Percentiles rank a stretch among this genome's conserved stretches.
phyloP scores from a whole-genome alignment of 1,140 invertebrate species.

The Zophobas atratus region DNA sequence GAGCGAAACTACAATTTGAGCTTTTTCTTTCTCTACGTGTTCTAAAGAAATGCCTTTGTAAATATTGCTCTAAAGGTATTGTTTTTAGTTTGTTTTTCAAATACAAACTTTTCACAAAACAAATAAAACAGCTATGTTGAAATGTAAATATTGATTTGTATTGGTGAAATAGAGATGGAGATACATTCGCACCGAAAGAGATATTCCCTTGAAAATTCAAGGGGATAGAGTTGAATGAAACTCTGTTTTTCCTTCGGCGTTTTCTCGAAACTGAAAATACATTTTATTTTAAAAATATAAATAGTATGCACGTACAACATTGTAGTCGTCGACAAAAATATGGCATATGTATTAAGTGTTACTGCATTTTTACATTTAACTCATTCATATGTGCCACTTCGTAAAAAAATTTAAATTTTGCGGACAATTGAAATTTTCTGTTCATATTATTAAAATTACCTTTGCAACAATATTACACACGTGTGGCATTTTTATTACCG shows the following conservation, averaged over 20 bases:
- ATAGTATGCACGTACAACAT: not conserved
- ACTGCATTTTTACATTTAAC: too few species aligned
- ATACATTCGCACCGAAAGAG: conserved; percentile 43
- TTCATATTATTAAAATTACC: too few species aligned
- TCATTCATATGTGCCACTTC: not conserved
- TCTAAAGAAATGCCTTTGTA: conserved; percentile 53
- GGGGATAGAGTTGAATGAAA: conserved; percentile 57
- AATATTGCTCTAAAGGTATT: conserved; percentile 56
- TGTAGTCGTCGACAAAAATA: too few species aligned
- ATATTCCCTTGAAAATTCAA: conserved; percentile 63
- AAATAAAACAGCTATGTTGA: conserved; percentile 55
- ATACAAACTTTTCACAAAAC: conserved; percentile 61
- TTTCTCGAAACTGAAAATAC: conserved; percentile 34
- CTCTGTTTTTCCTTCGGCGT: conserved; percentile 46
- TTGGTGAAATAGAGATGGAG: conserved; percentile 45
- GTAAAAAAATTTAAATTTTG: too few species aligned
- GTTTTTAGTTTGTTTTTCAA: conserved; percentile 63
- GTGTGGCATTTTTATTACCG: too few species aligned
- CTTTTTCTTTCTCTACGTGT: conserved; percentile 18
- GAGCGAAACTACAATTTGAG: not conserved
- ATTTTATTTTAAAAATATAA: conserved; percentile 37
- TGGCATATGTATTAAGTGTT: too few species aligned
- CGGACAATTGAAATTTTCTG: too few species aligned
- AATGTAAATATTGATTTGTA: conserved; percentile 44
- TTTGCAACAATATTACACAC: too few species aligned